Evolutionary conservation across 2,888 invertebrate species (phyloP), one percentile per base, ranked within the genome.

Genomic region (Antitype chi): DNA sequence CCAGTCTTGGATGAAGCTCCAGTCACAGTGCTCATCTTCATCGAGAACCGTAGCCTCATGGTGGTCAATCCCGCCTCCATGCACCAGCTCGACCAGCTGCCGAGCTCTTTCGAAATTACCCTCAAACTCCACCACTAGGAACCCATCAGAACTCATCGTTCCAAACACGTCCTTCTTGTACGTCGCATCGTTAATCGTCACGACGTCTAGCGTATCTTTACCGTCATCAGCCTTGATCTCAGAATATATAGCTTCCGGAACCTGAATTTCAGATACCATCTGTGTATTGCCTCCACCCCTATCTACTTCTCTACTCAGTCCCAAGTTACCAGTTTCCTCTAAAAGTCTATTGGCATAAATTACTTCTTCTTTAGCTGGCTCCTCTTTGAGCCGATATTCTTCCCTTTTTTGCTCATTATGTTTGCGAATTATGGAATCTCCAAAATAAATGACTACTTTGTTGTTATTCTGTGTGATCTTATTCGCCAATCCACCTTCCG

Each of bases 1-100:
- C 98, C 98, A 98, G 90, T 97, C 97, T 93, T 98, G 98, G 69
- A 98, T 98, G 92, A 98, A 98, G 91, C 98, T 98, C 98, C 98
- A 98, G 92, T 98, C 98, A 82, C 97, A 97, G 84, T 97, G 97
- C 88, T 95, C 95, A 53, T 96, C 96, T 74, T 96, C 96, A 67
- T 97, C 97, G 38, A 96, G 91, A 66, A 96, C 92, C 2, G 93
- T 96, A 0, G 96, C 96, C 79, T 97, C 97, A 81, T 96, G 96
- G 72, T 95, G 96, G 71, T 96, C 95, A 4, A 88, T 77, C 82
- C 94, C 94, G 2, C 95, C 95, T 23, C 96, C 97, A 72, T 96
- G 94, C 76, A 97, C 96, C 84, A 97, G 92, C 80, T 98, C 97
- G 76, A 98, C 97, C 88, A 98, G 94, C 89, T 97, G 97, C 67